These are phyloP conservation scores for Zonitis immaculata DNA, from an alignment of 2,888 invertebrate genomes.

Conservation along the genomic window DNA sequence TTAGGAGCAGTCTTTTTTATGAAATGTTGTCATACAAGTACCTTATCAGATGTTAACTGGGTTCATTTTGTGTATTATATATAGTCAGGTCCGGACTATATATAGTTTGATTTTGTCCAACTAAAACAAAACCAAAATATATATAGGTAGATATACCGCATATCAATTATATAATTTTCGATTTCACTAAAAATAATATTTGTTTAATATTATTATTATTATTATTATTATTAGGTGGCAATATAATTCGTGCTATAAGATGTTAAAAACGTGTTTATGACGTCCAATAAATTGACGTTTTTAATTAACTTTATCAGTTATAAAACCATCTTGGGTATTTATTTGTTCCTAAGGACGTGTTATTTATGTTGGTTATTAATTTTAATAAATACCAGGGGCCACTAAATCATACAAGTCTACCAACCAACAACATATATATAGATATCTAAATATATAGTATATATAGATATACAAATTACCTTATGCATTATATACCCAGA, in stretches of 20 bases:
- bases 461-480: constrained; percentile 3
- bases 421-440: background rate
- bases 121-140: too few species aligned
- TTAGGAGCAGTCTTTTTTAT: constrained; percentile 41
- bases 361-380: constrained; percentile 23
- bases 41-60: constrained; percentile 44
- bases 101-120: too few species aligned
- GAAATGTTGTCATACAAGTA: constrained; percentile 47
- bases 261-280: constrained; percentile 1
- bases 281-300: constrained; percentile 19
- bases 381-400: constrained; percentile 22
- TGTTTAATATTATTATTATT: background rate
- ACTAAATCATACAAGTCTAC: constrained; percentile 17
- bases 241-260: background rate
- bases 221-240: background rate
- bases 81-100: constrained; percentile 12
- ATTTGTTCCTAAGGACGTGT: constrained; percentile 20
- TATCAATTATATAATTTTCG: too few species aligned
- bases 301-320: constrained; percentile 20
- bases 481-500: constrained; percentile 14
- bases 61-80: constrained; percentile 26
- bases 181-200: too few species aligned
- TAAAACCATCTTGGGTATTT: constrained; percentile 17
- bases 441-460: background rate
- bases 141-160: too few species aligned